Conservation (phyloP, 2,797 vertebrate genomes). For the Columba guinea region DNA sequence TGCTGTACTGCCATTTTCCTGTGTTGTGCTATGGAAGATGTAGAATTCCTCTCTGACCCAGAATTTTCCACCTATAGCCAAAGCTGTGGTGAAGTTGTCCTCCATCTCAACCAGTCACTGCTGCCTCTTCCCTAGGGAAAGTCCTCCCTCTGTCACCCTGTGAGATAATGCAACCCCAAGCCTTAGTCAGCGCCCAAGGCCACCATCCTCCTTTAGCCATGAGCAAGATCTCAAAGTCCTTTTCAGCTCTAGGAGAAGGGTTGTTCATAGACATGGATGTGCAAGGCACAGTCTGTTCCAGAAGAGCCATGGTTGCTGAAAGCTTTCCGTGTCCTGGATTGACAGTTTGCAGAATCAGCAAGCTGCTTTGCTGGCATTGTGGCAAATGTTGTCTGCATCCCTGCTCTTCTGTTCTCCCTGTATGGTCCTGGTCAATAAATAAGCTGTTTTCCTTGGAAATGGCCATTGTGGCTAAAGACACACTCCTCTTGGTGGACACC, state of each 20-base stretch:
- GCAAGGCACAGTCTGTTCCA: too few relatives aligned
- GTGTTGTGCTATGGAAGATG: neutral
- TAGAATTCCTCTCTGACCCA: neutral
- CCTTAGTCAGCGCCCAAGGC: too few relatives aligned
- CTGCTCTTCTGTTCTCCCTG: neutral
- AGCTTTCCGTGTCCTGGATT: too few relatives aligned
- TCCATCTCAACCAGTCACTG: neutral
- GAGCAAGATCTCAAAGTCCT: neutral
- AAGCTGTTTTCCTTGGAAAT: neutral
- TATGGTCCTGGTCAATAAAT: neutral
- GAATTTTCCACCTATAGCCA: neutral
- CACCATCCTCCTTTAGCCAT: neutral
- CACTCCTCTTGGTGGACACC: neutral
- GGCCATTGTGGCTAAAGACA: neutral
- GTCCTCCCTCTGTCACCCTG: neutral
- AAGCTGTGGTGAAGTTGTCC: neutral
- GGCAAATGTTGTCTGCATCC: neutral
- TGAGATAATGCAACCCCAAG: neutral
- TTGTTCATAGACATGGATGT: too few relatives aligned
- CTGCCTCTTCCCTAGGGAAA: neutral
- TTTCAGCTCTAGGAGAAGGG: neutral
- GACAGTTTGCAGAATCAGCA: too few relatives aligned
- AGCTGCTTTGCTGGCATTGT: neutral
- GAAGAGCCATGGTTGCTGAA: too few relatives aligned
- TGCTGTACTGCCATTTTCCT: neutral